A percentile compares a stretch with the other conserved stretches of the same genome.
Evolutionary conservation across 2,113 vertebrate genomes (phyloP).

Genomic region (Benitochromis conjunctus): DNA sequence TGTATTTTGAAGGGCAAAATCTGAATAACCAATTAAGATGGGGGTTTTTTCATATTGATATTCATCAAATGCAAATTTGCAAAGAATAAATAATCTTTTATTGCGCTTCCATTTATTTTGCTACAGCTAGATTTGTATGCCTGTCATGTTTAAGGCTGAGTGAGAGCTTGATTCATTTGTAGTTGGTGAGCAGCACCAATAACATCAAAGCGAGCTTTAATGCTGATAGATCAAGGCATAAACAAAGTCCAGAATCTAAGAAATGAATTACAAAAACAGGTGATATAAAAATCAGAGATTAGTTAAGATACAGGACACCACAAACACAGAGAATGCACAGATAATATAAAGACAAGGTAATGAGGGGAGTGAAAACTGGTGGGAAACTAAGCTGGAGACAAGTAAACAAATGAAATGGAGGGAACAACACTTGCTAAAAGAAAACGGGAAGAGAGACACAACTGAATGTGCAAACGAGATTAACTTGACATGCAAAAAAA

Average conservation of each 20-base stretch:
- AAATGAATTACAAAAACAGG: neutral
- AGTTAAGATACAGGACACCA: neutral
- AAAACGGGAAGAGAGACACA: neutral
- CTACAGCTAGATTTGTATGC: neutral
- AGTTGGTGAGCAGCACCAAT: neutral
- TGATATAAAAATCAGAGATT: neutral
- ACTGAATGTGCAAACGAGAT: neutral
- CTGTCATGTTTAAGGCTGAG: neutral
- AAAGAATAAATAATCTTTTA: neutral
- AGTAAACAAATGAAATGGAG: neutral
- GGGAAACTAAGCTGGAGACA: neutral
- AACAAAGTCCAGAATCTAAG: neutral
- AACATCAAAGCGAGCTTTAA: neutral
- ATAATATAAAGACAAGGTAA: neutral
- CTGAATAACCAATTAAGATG: neutral
- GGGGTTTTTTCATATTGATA: neutral
- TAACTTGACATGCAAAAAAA: neutral
- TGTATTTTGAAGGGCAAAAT: neutral
- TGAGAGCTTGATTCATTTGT: neutral
- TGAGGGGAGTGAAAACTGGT: neutral
- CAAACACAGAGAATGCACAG: neutral
- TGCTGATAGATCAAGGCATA: fast-evolving
- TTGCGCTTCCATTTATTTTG: neutral
- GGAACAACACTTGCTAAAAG: neutral
- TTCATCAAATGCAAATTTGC: neutral